Conservation (phyloP, 92 coral and sea anemone species). For the Parazoanthus atlanticus region DNA sequence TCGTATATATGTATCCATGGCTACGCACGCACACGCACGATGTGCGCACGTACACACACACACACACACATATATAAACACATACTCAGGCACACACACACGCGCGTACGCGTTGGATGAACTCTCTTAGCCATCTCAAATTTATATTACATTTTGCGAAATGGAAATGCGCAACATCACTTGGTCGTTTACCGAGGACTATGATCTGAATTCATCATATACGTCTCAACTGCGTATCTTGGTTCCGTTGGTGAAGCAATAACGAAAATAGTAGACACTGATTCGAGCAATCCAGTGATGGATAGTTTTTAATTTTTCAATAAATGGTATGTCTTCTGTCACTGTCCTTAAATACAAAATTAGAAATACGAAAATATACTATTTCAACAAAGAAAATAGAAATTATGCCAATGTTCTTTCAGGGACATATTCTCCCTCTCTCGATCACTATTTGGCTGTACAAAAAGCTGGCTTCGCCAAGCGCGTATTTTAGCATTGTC, state of each 20-base stretch:
- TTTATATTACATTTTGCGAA: too few species aligned
- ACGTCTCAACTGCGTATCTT: neutral
- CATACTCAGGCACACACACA: too few species aligned
- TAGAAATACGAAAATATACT: constrained; percentile 10
- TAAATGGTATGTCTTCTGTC: constrained; percentile 15
- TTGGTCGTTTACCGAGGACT: too few species aligned
- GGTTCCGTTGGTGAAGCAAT: neutral
- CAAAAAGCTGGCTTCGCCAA: neutral
- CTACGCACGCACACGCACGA: too few species aligned
- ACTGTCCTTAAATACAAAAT: constrained; percentile 34
- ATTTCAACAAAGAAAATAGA: constrained; percentile 4
- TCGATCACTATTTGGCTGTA: neutral
- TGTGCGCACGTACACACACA: too few species aligned
- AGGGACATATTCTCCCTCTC: neutral
- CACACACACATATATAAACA: too few species aligned
- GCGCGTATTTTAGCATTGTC: neutral
- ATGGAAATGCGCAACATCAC: too few species aligned
- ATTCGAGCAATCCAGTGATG: neutral
- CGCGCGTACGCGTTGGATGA: too few species aligned
- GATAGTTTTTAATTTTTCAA: constrained; percentile 11
- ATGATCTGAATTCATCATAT: too few species aligned
- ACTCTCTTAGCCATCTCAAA: too few species aligned
- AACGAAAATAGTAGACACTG: neutral
- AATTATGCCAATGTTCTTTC: neutral
- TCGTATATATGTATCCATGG: too few species aligned